Conservation (phyloP, 1,140 invertebrate genomes). For the Penaeus indicus region DNA sequence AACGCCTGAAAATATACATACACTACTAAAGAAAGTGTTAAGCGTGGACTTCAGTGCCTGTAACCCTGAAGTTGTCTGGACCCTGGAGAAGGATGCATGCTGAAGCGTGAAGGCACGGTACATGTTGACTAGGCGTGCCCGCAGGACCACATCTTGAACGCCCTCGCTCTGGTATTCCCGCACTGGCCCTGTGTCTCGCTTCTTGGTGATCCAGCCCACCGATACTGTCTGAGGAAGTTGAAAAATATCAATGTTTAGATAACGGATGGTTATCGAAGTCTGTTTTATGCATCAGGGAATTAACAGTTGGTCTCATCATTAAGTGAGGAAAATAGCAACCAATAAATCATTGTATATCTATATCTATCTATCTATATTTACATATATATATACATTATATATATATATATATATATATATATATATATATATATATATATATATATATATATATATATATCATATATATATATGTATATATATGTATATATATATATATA, state of each 20-base stretch:
- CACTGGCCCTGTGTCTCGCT: constrained; percentile 77
- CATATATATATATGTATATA: too few species aligned
- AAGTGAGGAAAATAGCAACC: too few species aligned
- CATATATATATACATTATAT: too few species aligned
- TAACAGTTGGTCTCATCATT: too few species aligned
- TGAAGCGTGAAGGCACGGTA: constrained; percentile 84
- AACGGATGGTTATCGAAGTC: background rate
- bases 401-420: too few species aligned
- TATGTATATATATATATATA: too few species aligned
- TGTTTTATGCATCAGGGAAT: background rate
- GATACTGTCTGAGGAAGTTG: constrained; percentile 76
- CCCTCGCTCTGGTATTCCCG: constrained; percentile 83
- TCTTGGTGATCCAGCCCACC: constrained; percentile 78
- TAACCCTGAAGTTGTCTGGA: constrained; percentile 74
- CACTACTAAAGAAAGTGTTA: constrained; percentile 77
- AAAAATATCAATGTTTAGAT: constrained; percentile 28
- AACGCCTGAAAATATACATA: constrained; percentile 69
- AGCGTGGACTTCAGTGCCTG: constrained; percentile 77
- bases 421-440: too few species aligned
- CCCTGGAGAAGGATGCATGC: constrained; percentile 79
- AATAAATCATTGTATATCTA: too few species aligned
- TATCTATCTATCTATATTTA: too few species aligned
- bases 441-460: too few species aligned
- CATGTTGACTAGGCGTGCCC: constrained; percentile 79
- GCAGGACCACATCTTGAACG: constrained; percentile 83